These are phyloP conservation scores for Montipora sp. DNA, from an alignment of 64 coral and sea anemone species.

Conservation along the genomic window DNA sequence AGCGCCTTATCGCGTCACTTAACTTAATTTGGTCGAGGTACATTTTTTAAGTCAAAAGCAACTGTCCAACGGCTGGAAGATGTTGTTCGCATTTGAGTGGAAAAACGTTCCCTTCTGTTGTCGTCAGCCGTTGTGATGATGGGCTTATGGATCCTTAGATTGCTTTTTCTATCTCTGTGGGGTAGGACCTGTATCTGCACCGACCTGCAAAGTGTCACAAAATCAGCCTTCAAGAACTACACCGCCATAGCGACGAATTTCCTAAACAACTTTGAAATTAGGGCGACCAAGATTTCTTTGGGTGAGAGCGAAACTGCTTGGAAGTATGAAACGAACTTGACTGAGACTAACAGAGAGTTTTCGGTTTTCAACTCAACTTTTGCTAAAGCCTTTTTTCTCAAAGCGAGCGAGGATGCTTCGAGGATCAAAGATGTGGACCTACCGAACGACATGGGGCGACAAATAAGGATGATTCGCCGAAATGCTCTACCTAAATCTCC, in stretches of 20 bases:
- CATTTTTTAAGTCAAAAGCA: background rate
- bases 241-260: slow-evolving; percentile 47
- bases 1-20: slow-evolving; percentile 32
- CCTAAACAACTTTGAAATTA: slow-evolving; percentile 46
- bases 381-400: slow-evolving; percentile 43
- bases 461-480: slow-evolving; percentile 61
- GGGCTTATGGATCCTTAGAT: slow-evolving; percentile 1
- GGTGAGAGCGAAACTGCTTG: slow-evolving; percentile 40
- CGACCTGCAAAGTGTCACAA: slow-evolving; percentile 12
- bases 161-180: background rate
- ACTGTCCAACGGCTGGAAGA: background rate
- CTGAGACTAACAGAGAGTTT: slow-evolving; percentile 18
- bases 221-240: slow-evolving; percentile 43
- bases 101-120: background rate
- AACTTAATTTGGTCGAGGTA: background rate
- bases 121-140: background rate
- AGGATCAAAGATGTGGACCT: slow-evolving; percentile 55
- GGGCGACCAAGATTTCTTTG: slow-evolving; percentile 1
- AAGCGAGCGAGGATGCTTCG: slow-evolving; percentile 63
- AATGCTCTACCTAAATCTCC: slow-evolving; percentile 40
- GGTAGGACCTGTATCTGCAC: background rate
- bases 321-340: slow-evolving; percentile 61
- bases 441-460: slow-evolving; percentile 42
- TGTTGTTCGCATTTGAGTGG: background rate
- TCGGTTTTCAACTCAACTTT: slow-evolving; percentile 38